Evolutionary conservation across 2,797 vertebrate genomes (phyloP).

Genomic region (Enteromius afrohamiltoni): DNA sequence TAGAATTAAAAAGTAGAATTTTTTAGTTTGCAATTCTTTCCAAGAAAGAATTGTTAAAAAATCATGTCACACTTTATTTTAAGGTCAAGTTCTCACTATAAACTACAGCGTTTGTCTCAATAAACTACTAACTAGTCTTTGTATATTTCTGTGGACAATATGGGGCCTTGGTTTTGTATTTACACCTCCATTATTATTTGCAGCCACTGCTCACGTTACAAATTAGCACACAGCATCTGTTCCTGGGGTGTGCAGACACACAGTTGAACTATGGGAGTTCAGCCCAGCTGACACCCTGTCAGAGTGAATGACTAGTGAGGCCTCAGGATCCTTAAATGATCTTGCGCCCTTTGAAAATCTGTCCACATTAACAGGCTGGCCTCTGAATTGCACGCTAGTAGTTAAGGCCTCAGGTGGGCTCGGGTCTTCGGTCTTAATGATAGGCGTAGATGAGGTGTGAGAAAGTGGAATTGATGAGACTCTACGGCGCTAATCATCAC

Average conservation of each 20-base stretch:
- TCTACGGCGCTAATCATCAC: conserved; percentile 38
- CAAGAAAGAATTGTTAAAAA: too few relatives aligned
- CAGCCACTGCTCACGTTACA: neutral
- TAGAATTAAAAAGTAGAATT: too few relatives aligned
- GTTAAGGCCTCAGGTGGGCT: conserved; percentile 45
- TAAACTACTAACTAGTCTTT: neutral
- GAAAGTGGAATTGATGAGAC: conserved; percentile 45
- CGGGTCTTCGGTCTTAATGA: conserved; percentile 41
- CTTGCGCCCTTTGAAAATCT: conserved; percentile 26
- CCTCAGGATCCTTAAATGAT: conserved; percentile 39
- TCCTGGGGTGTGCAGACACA: conserved; percentile 36
- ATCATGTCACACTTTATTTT: neutral
- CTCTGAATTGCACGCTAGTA: conserved; percentile 31
- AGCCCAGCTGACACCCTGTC: conserved; percentile 46
- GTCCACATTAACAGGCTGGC: conserved; percentile 22
- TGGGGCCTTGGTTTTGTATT: conserved; percentile 9
- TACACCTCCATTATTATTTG: neutral
- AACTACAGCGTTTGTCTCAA: neutral
- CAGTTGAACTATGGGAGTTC: conserved; percentile 21
- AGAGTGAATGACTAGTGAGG: conserved; percentile 52
- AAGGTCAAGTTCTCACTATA: neutral
- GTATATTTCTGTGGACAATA: neutral
- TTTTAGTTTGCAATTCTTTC: too few relatives aligned
- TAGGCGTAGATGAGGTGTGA: conserved; percentile 44
- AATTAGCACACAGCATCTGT: conserved; percentile 43